Base-by-base conservation (phyloP, 2,888 invertebrate genomes). In the Drosophila percnosoma region DNA sequence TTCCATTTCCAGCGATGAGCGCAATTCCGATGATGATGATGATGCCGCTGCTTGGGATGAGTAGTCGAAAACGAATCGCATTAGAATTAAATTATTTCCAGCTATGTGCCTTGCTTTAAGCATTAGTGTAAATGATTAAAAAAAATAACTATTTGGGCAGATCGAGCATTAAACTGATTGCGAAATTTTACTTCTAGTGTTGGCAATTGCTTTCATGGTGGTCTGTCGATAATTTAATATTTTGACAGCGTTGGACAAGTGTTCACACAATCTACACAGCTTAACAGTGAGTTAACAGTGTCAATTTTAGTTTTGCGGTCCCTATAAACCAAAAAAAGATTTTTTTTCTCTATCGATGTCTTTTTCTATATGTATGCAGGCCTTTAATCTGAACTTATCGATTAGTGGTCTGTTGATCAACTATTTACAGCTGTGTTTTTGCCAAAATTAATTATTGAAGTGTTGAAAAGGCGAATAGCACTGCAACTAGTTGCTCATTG, bases 1-100 rank as follows among this genome's bases (percentile, higher is more conserved):
- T 91, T 92, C 93, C 34, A 88, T 92, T 31, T 93, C 93, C 3
- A 93, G 94, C 48, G 94, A 94, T 6, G 90, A 91, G 10, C 90
- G 86, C 5, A 90, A 89, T 53, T 88, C 87, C 0, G 91, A 87
- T 13, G 92, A 92, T 49, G 95, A 95, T 40, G 42, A 42, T 21
- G 42, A 42, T 42, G 42, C 42, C 11, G 95, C 95, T 73, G 86
- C 66, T 51, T 85, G 85, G 90, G 75, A 85, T 59, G 68, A 83
- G 60, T 68, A 68, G 40, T 29, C 45, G 15, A 8, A 27, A 42
- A 34, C 13, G 57, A 54, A 52, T 58, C 18, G 18, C 27, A 53
- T 55, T 72, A 69, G 58, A 68, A 68, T 60, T 72, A 72, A 76
- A 82, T 76, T 87, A 60, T 31, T 68, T 66, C 49, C 70, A 74